Evolutionary conservation across 1,140 invertebrate genomes (phyloP).

Genomic region (Bombyx mori): ASM3026992v2 NC_085123.1:10793001-10793500

Average conservation of each 20-base stretch:
- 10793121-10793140: constrained; percentile 29
- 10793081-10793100: constrained; percentile 34
- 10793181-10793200: constrained; percentile 8
- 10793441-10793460: too few species aligned
- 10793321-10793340: too few species aligned
- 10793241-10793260: too few species aligned
- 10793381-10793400: too few species aligned
- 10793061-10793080: constrained; percentile 39
- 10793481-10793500: constrained; percentile 37
- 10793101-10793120: constrained; percentile 10
- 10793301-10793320: too few species aligned
- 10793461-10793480: constrained; percentile 17
- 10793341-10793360: too few species aligned
- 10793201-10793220: not conserved
- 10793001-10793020: constrained; percentile 50
- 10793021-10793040: constrained; percentile 63
- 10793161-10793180: constrained; percentile 1
- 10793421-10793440: too few species aligned
- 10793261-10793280: too few species aligned
- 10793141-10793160: constrained; percentile 28
- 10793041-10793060: constrained; percentile 49
- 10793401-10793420: too few species aligned
- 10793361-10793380: too few species aligned
- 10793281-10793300: too few species aligned
- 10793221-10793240: too few species aligned